Evolutionary conservation across 2,888 invertebrate species (phyloP), one percentile per base, ranked within the genome.

Genomic region (Osmoderma eremita): DNA sequence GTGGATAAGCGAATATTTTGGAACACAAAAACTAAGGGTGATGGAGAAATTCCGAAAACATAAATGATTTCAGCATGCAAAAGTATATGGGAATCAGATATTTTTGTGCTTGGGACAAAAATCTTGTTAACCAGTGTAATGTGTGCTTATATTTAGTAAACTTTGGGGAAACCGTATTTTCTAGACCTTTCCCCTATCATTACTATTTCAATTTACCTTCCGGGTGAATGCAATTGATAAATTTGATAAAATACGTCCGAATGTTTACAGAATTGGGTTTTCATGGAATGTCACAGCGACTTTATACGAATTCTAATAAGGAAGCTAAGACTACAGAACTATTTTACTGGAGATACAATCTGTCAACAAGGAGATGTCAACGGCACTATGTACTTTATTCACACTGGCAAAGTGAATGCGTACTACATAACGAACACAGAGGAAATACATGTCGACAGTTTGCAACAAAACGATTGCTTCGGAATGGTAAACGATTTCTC

Each of bases 301-400:
- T 74, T 76, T 24, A 49, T 75, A 17, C 63, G 74, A 2, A 70
- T 72, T 18, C 42, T 76, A 12, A 67, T 72, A 15, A 68, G 64
- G 12, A 70, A 71, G 49, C 45, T 75, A 30, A 67, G 72, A 15
- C 58, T 72, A 3, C 49, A 64, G 8, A 61, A 63, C 2, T 76
- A 69, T 54, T 76, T 75, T 38, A 48, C 69, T 12, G 69, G 69
- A 13, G 71, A 76, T 61, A 71, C 72, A 18, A 75, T 76, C 15
- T 74, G 74, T n/a, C 71, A 76, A 51, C 72, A 73, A 48, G 76
- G 76, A 1, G 75, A 75, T 53, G 58, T 73, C 8, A 75, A 76
- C 61, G 70, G 70, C 10, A 73, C 63, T 3, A 76, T 76, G 75
- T 76, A 74, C 54, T 76, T 76, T 61, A 73, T 76, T 24, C 72